These are phyloP conservation scores for Halesus radiatus DNA, from an alignment of 1,140 invertebrate species.

Conservation along the genomic window DNA sequence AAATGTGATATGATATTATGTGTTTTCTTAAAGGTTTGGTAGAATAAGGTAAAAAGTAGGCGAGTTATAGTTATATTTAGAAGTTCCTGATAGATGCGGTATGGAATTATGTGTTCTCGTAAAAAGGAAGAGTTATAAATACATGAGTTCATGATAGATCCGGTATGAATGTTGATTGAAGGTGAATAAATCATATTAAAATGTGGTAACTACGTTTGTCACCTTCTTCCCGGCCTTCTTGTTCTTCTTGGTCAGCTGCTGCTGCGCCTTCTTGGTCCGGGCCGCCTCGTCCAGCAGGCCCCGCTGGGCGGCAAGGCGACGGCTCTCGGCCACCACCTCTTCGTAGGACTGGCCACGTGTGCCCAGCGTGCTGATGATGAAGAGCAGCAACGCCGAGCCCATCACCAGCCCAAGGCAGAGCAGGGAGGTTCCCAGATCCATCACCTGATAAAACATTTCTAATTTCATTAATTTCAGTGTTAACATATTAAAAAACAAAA, in stretches of 20 bases:
- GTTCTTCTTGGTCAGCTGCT: constrained; percentile 56
- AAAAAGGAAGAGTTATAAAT: too few species aligned
- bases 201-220: background rate
- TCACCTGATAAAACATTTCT: constrained; percentile 32
- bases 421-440: constrained; percentile 50
- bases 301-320: constrained; percentile 42
- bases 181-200: too few species aligned
- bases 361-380: constrained; percentile 46
- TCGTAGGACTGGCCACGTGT: constrained; percentile 51
- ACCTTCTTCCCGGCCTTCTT: constrained; percentile 56
- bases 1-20: too few species aligned
- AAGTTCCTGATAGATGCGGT: too few species aligned
- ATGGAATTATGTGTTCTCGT: too few species aligned
- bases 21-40: too few species aligned
- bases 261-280: constrained; percentile 42
- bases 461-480: too few species aligned
- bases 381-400: constrained; percentile 36
- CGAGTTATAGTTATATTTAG: too few species aligned
- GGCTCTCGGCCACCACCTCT: constrained; percentile 50
- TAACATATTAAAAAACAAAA: too few species aligned
- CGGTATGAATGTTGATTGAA: too few species aligned
- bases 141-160: too few species aligned
- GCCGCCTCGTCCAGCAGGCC: constrained; percentile 47
- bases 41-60: too few species aligned
- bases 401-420: constrained; percentile 50